A percentile compares a stretch with the other conserved stretches of the same genome.
Evolutionary conservation across 2,888 invertebrate genomes (phyloP).

Genomic region (Pollenia labialis): DNA sequence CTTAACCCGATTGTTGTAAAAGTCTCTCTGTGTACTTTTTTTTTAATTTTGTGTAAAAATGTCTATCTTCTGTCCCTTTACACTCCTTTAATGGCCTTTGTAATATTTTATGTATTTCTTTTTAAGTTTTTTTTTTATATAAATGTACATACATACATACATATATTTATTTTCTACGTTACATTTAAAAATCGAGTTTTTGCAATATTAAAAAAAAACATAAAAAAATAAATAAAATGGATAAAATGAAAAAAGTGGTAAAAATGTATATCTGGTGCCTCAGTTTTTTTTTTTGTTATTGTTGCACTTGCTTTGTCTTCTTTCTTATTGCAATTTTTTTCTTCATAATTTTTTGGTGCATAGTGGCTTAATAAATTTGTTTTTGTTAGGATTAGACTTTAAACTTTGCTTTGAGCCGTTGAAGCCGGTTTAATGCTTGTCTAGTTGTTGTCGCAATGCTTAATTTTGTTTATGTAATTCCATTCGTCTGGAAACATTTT

Average conservation of each 20-base stretch:
- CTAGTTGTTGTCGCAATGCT: background rate
- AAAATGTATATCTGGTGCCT: conserved; percentile 54
- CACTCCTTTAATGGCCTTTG: conserved; percentile 42
- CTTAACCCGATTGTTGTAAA: conserved; percentile 53
- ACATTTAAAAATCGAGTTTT: conserved; percentile 62
- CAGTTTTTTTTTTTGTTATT: conserved; percentile 42
- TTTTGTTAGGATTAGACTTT: conserved; percentile 45
- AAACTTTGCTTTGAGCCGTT: conserved; percentile 43
- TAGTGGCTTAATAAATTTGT: conserved; percentile 48
- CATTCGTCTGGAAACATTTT: conserved; percentile 45
- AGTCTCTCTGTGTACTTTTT: conserved; percentile 1
- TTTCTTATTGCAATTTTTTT: conserved; percentile 33
- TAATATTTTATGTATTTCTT: conserved; percentile 54
- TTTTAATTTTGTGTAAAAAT: conserved; percentile 19
- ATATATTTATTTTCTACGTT: conserved; percentile 23
- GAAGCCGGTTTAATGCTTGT: conserved; percentile 14
- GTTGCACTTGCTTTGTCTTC: conserved; percentile 65
- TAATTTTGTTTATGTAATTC: background rate
- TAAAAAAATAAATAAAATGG: conserved; percentile 7
- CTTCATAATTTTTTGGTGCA: background rate
- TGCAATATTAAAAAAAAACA: conserved; percentile 46
- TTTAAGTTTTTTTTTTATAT: conserved; percentile 1
- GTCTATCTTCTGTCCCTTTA: conserved; percentile 57
- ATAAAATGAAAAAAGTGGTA: conserved; percentile 28
- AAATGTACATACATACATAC: background rate